phyloP scores from a whole-genome alignment of 2,797 vertebrate species.

The Philypnodon macrostomus region DNA sequence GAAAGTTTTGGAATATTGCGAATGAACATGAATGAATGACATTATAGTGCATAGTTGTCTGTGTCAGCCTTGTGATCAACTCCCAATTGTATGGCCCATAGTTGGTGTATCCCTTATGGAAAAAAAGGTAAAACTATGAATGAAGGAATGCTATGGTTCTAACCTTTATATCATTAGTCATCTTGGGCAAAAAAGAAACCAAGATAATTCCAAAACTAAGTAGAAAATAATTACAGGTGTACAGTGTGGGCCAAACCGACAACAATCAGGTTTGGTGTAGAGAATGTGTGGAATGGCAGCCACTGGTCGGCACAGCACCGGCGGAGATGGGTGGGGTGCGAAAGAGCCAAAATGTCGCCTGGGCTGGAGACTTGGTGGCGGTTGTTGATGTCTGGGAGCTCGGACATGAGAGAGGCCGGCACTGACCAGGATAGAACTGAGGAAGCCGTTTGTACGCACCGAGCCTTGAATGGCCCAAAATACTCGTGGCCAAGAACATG shows the following conservation, averaged over 20 bases:
- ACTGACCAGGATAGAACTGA: slow-evolving; percentile 44
- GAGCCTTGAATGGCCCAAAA: slow-evolving; percentile 61
- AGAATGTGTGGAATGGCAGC: slow-evolving; percentile 42
- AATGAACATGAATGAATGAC: too few relatives aligned
- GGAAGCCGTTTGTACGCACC: slow-evolving; percentile 45
- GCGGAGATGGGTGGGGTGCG: slow-evolving; percentile 37
- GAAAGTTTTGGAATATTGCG: too few relatives aligned
- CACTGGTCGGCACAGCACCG: slow-evolving; percentile 32
- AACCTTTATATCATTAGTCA: background rate
- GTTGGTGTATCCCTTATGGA: too few relatives aligned
- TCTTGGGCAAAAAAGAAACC: background rate
- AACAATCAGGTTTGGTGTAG: slow-evolving; percentile 4
- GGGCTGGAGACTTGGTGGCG: slow-evolving; percentile 17
- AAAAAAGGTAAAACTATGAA: too few relatives aligned
- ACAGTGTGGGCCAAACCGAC: slow-evolving; percentile 14
- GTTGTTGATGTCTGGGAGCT: slow-evolving; percentile 40
- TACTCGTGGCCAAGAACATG: slow-evolving; percentile 51
- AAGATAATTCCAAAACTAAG: slow-evolving; percentile 4
- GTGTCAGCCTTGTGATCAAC: too few relatives aligned
- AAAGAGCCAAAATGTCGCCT: slow-evolving; percentile 15
- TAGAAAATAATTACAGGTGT: slow-evolving; percentile 9
- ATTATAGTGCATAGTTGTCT: too few relatives aligned
- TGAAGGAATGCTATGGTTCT: background rate
- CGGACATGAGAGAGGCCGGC: slow-evolving; percentile 34
- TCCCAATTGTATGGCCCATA: too few relatives aligned